A percentile compares a stretch with the other conserved stretches of the same genome.
These are phyloP conservation scores for Homarus gammarus DNA, from an alignment of 2,888 invertebrate species.

Conservation along the genomic window DNA sequence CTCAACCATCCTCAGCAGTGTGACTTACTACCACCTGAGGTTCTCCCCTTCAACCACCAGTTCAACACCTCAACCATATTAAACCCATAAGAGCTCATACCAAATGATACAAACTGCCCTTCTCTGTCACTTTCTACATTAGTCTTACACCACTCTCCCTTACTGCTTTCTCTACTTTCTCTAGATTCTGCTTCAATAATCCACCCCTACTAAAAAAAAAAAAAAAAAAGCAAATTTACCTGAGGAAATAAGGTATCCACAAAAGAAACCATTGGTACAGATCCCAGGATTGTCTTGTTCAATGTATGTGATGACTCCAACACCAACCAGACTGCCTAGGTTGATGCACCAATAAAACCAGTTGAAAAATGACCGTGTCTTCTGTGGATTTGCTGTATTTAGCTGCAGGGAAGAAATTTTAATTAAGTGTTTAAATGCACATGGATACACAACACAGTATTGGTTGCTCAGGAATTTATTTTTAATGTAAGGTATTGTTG, in stretches of 20 bases:
- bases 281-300: constrained; percentile 78
- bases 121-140: too few relatives aligned
- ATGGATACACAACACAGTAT: neutral
- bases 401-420: constrained; percentile 47
- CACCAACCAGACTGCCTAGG: constrained; percentile 80
- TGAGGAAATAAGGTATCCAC: constrained; percentile 79
- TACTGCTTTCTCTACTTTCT: too few relatives aligned
- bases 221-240: constrained; percentile 36
- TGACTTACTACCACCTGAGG: too few relatives aligned
- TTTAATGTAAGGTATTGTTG: neutral
- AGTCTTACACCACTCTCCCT: too few relatives aligned
- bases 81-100: too few relatives aligned
- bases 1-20: too few relatives aligned
- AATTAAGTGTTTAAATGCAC: too few relatives aligned
- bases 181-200: too few relatives aligned
- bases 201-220: neutral
- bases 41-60: too few relatives aligned
- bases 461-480: neutral
- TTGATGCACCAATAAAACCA: constrained; percentile 81
- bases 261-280: constrained; percentile 78
- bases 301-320: constrained; percentile 79
- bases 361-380: constrained; percentile 80
- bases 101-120: too few relatives aligned
- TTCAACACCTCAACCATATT: too few relatives aligned
- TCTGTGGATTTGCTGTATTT: constrained; percentile 77